Evolutionary conservation across 1,140 invertebrate genomes (phyloP), one percentile per base, ranked within the genome.

Genomic region (Spodoptera frugiperda): DNA sequence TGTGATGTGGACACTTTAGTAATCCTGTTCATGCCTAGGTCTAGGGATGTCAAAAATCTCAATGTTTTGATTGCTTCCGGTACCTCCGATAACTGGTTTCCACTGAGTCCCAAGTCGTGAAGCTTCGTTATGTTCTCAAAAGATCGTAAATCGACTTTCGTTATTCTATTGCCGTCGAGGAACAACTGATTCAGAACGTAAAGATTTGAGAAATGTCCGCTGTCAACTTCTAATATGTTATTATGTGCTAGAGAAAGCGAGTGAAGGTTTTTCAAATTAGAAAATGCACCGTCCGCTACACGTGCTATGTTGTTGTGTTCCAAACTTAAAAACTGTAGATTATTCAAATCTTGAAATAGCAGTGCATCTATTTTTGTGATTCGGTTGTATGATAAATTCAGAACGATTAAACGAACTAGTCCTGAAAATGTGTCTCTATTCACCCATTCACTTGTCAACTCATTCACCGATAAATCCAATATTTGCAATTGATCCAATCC

Each of bases 1-100:
- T 95, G 95, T 8, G 94, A 87, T 84, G 95, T 96, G 65, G 94
- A 94, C n/a, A 96, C 94, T 78, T 95, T 92, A 79, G 94, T 95
- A 78, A 98, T 97, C 84, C 94, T 95, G 89, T 98, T 98, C 89
- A 97, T 97, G n/a, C 97, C 97, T 59, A 98, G 94, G 93, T 98
- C 97, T 46, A 98, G 92, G 3, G 96, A 97, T 85, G 96, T 97
- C 73, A 98, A 93, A 80, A 96, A 96, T 73, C 93, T 88, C 33
- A 98, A 92, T 80, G 95, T 95, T 78, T 95, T 95, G 21, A 98
- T 95, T 15, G 97, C 97, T 84, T 95, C 95, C 11, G 98, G 98
- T 53, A 99, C 95, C 81, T 95, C 95, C 49, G 94, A 95, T 63
- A 99, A 91, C 71, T 95, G 87, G 94, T 99, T 99, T 44, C 96